Percentiles rank a stretch among this genome's conserved stretches.
phyloP scores from a whole-genome alignment of 2,888 invertebrate genomes.

The Drosophila antonietae region DNA sequence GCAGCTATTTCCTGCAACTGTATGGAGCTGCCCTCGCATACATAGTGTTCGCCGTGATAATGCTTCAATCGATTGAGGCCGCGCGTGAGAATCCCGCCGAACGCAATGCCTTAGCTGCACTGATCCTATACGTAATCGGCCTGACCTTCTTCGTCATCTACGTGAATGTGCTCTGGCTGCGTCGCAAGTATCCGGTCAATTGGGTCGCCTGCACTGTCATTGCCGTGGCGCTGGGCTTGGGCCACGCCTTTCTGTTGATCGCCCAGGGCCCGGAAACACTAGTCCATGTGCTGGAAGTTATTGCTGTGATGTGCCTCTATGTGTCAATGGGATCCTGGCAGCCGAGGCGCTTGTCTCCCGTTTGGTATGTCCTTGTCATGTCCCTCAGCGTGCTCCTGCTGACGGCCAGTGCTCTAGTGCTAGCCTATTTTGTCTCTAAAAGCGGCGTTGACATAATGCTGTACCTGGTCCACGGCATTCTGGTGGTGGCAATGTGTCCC shows the following conservation, averaged over 20 bases:
- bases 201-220: conserved; percentile 47
- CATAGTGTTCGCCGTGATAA: conserved; percentile 11
- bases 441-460: background rate
- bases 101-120: background rate
- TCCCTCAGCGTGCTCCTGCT: background rate
- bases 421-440: background rate
- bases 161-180: conserved; percentile 31
- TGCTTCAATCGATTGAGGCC: conserved; percentile 17
- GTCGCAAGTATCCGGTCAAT: conserved; percentile 44
- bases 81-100: background rate
- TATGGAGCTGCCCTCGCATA: conserved; percentile 38
- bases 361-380: conserved; percentile 15
- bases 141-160: conserved; percentile 38
- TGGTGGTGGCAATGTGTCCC: conserved; percentile 39
- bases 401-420: background rate
- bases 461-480: background rate
- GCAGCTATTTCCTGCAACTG: conserved; percentile 36
- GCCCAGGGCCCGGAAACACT: conserved; percentile 1
- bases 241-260: conserved; percentile 27
- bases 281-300: conserved; percentile 29
- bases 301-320: conserved; percentile 34
- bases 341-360: conserved; percentile 11
- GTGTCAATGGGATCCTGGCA: conserved; percentile 40
- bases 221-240: conserved; percentile 39
- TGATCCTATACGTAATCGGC: conserved; percentile 15